phyloP scores from a whole-genome alignment of 2,888 invertebrate genomes.

The Emmelina monodactyla region DNA sequence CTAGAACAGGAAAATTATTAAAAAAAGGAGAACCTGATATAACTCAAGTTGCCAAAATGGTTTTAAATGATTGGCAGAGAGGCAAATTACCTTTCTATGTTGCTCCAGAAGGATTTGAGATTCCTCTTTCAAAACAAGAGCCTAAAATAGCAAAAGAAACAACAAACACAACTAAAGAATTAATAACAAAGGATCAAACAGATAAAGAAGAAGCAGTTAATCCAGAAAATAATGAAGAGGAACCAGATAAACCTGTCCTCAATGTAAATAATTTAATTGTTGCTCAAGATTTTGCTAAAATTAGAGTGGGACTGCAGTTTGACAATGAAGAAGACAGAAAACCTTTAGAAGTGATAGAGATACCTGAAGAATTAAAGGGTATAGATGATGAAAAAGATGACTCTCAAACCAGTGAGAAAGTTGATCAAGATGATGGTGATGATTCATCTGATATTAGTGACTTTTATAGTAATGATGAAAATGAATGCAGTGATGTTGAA shows the following conservation, averaged over 20 bases:
- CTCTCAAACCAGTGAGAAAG: conserved; percentile 23
- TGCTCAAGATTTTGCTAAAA: conserved; percentile 84
- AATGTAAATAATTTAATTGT: conserved; percentile 59
- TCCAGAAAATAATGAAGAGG: conserved; percentile 25
- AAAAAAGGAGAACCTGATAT: conserved; percentile 98
- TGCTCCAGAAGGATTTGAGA: conserved; percentile 82
- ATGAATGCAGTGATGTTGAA: conserved; percentile 61
- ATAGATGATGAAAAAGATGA: conserved; percentile 48
- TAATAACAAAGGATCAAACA: conserved; percentile 13
- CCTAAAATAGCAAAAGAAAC: conserved; percentile 23
- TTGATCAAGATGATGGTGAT: conserved; percentile 41
- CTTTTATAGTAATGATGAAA: conserved; percentile 73
- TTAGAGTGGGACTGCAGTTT: conserved; percentile 76
- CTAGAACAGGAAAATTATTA: conserved; percentile 85
- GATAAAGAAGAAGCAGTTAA: conserved; percentile 19
- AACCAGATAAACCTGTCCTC: conserved; percentile 32
- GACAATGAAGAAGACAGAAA: conserved; percentile 70
- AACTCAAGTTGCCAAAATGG: conserved; percentile 87
- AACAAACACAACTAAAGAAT: too few species aligned
- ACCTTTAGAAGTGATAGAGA: conserved; percentile 59
- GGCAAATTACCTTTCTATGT: conserved; percentile 97
- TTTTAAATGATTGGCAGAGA: conserved; percentile 98
- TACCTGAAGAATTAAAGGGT: conserved; percentile 43
- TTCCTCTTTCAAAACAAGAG: conserved; percentile 64
- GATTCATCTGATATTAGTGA: conserved; percentile 72